These are phyloP conservation scores for Halcyon malimbica DNA, from an alignment of 2,113 vertebrate genomes.

Conservation along the genomic window DNA sequence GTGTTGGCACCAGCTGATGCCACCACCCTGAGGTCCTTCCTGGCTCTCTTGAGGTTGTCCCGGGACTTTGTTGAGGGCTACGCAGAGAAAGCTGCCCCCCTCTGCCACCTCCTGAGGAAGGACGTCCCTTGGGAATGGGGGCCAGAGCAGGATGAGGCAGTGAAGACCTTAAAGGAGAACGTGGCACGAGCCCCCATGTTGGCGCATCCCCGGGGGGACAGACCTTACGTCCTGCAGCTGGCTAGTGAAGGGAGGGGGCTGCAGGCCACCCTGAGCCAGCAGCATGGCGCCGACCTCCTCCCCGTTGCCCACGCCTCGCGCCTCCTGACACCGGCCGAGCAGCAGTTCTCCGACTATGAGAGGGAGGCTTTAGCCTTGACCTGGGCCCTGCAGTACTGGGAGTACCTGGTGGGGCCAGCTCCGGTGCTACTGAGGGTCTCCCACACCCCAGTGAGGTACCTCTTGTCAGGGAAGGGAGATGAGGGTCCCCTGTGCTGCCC, in stretches of 20 bases:
- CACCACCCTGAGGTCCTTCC: constrained; percentile 24
- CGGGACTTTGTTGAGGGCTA: constrained; percentile 46
- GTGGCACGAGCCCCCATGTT: background rate
- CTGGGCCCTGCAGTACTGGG: constrained; percentile 64
- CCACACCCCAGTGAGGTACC: background rate
- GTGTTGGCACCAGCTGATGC: background rate
- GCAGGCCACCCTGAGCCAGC: constrained; percentile 29
- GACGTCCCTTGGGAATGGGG: constrained; percentile 43
- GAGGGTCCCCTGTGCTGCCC: background rate
- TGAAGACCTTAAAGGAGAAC: constrained; percentile 32
- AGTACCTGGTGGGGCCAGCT: background rate
- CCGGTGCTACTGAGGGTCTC: constrained; percentile 39
- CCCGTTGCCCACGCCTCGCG: background rate
- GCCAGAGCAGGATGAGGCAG: constrained; percentile 22
- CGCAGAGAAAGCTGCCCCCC: constrained; percentile 14
- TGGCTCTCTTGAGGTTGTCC: constrained; percentile 31
- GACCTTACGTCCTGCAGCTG: constrained; percentile 25
- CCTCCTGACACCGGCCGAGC: background rate
- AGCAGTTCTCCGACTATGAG: constrained; percentile 17
- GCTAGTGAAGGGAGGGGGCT: background rate
- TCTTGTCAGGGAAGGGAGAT: background rate
- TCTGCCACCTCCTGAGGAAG: constrained; percentile 47
- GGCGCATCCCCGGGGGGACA: background rate
- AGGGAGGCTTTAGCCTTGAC: constrained; percentile 33
- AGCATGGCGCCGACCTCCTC: background rate